phyloP scores from a whole-genome alignment of 1,140 invertebrate genomes.

The Lasioglossum albipes region DNA sequence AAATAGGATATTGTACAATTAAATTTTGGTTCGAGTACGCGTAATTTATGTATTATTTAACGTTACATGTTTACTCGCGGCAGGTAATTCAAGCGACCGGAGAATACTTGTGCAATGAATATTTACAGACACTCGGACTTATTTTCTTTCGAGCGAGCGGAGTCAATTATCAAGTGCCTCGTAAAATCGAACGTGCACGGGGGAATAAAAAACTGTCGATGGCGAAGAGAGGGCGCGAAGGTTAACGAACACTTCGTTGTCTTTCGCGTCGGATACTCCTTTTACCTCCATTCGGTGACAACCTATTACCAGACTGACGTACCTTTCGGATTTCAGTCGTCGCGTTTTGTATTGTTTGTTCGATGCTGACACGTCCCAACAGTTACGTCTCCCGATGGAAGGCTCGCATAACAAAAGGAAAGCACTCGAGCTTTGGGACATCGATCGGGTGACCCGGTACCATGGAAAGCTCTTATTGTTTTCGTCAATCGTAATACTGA shows the following conservation, averaged over 20 bases:
- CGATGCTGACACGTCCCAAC: background rate
- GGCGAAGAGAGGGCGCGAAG: background rate
- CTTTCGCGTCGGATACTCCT: background rate
- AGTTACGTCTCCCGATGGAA: background rate
- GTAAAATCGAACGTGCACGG: background rate
- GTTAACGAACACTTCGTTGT: background rate
- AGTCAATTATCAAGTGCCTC: background rate
- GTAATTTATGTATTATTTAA: too few species aligned
- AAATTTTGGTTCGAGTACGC: too few species aligned
- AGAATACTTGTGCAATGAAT: background rate
- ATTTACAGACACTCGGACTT: background rate
- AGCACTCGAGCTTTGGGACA: background rate
- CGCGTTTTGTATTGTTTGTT: background rate
- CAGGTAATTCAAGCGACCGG: background rate
- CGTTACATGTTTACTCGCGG: too few species aligned
- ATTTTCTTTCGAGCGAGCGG: background rate
- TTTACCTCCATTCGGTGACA: conserved; percentile 5
- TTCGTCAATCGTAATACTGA: background rate
- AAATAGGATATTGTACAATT: too few species aligned
- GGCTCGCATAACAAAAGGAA: background rate
- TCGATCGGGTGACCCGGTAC: conserved; percentile 13
- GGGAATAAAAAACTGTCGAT: background rate
- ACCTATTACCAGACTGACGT: conserved; percentile 10
- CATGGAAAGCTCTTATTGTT: background rate
- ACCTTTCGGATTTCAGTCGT: conserved; percentile 20